Evolutionary conservation across 2,113 vertebrate species (phyloP).

Genomic region (Deroptyus accipitrinus): DNA sequence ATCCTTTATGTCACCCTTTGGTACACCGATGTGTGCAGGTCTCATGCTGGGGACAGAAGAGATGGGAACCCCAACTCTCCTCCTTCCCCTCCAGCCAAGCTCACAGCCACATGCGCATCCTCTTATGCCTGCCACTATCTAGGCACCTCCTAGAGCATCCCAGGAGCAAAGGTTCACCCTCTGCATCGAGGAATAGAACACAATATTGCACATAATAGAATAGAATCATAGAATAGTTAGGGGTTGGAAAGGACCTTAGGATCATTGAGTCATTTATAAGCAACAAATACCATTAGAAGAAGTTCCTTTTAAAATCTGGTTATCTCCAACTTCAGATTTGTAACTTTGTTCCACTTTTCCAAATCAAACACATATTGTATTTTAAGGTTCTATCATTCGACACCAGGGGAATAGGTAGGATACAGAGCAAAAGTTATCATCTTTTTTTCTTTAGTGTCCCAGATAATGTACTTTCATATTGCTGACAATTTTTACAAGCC

Average conservation of each 20-base stretch:
- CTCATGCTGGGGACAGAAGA: no score
- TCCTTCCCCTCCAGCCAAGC: background rate
- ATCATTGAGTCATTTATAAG: background rate
- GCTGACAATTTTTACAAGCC: background rate
- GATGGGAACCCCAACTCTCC: background rate
- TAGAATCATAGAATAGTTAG: background rate
- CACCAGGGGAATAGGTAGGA: conserved; percentile 28
- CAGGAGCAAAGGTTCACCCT: background rate
- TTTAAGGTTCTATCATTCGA: background rate
- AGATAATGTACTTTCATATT: conserved; percentile 45
- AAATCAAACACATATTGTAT: background rate
- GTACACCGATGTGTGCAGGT: fast-evolving
- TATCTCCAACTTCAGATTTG: background rate
- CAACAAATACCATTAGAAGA: background rate
- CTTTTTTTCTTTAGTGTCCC: conserved; percentile 21
- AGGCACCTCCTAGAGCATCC: background rate
- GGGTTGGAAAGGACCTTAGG: background rate
- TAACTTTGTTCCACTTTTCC: background rate
- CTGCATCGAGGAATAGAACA: fast-evolving
- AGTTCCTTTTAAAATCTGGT: background rate
- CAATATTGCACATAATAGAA: background rate
- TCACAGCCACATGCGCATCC: fast-evolving
- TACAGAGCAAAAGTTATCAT: conserved; percentile 11
- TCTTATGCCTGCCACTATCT: background rate
- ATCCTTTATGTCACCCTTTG: no score